A percentile compares a stretch with the other conserved stretches of the same genome.
These are phyloP conservation scores for Graphium colonna DNA, from an alignment of 2,888 invertebrate species.

Conservation along the genomic window DNA sequence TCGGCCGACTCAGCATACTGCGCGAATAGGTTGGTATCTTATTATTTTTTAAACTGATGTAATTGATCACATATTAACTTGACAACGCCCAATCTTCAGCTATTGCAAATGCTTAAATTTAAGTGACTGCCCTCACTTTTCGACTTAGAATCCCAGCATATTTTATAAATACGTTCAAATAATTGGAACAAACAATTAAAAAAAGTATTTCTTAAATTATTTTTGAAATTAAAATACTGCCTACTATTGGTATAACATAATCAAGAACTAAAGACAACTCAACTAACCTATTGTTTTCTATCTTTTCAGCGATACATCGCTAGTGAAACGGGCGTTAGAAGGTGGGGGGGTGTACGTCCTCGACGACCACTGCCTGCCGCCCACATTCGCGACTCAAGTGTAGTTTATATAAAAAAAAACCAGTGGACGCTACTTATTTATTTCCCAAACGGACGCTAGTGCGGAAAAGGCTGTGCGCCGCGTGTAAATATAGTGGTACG, in stretches of 20 bases:
- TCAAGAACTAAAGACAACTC: too few species aligned
- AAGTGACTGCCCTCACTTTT: too few species aligned
- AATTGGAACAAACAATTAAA: too few species aligned
- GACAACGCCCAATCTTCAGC: too few species aligned
- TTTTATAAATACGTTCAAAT: too few species aligned
- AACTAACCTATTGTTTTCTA: conserved; percentile 32
- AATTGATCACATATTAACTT: too few species aligned
- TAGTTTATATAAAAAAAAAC: conserved; percentile 78
- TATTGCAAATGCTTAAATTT: too few species aligned
- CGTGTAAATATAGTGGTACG: conserved; percentile 73
- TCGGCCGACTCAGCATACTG: conserved; percentile 72
- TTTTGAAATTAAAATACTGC: too few species aligned
- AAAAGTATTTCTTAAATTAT: too few species aligned
- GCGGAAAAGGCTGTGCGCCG: conserved; percentile 78
- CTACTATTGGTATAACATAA: too few species aligned
- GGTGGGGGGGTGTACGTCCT: conserved; percentile 85
- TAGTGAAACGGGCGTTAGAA: conserved; percentile 85
- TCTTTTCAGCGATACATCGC: conserved; percentile 83
- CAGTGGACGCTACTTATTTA: conserved; percentile 66
- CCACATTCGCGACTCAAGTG: conserved; percentile 88
- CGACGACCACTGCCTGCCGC: conserved; percentile 87
- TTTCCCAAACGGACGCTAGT: conserved; percentile 68
- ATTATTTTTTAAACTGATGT: not conserved
- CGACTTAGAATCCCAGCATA: too few species aligned
- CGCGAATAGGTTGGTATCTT: conserved; percentile 66